Evolutionary conservation across 2,113 vertebrate species (phyloP).

Genomic region (Camelus bactrianus): DNA sequence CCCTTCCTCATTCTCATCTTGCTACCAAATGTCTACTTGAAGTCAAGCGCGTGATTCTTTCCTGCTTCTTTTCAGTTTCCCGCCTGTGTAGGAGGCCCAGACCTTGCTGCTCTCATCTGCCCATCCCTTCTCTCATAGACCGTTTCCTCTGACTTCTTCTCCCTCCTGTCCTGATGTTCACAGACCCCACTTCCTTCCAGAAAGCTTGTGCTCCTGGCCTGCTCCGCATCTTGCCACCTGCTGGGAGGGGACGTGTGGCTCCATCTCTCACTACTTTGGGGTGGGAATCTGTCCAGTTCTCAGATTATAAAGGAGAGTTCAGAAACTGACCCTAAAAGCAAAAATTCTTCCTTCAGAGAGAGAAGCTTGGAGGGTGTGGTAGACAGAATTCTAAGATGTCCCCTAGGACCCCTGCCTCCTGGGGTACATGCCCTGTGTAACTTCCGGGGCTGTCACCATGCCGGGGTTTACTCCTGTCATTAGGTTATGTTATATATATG

Average conservation of each 20-base stretch:
- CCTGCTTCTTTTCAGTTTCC: background rate
- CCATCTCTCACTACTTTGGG: background rate
- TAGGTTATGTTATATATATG: background rate
- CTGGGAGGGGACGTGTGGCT: background rate
- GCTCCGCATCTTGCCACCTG: background rate
- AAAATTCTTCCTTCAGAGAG: background rate
- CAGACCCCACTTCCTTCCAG: background rate
- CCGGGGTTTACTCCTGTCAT: background rate
- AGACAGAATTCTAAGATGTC: background rate
- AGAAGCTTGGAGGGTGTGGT: background rate
- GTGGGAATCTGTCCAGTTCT: background rate
- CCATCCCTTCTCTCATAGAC: background rate
- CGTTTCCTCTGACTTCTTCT: background rate
- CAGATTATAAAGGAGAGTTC: background rate
- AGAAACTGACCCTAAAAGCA: background rate
- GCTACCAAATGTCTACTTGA: background rate
- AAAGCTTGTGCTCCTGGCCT: background rate
- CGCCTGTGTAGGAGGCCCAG: background rate
- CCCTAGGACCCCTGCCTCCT: no score
- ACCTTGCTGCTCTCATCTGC: background rate
- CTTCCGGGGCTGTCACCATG: background rate
- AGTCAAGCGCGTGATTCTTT: background rate
- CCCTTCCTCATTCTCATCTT: background rate
- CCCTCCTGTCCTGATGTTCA: background rate
- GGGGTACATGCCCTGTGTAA: no score